Base-by-base conservation (phyloP, 2,797 vertebrate genomes). In the Chelonia mydas region DNA sequence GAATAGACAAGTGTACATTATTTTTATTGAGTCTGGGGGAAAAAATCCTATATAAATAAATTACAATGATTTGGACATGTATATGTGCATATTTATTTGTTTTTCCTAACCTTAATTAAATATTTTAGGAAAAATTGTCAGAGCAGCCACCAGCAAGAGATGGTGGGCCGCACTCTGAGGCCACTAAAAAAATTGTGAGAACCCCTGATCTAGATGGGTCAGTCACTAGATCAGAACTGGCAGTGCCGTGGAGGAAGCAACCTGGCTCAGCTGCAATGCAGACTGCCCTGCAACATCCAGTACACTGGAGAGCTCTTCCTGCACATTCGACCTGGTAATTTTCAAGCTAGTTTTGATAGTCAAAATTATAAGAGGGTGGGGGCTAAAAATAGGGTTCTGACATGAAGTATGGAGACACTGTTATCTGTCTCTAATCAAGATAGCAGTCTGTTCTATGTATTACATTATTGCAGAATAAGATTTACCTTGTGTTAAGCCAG, bases 281-380 rank as follows among this genome's bases (percentile, higher is more conserved):
- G 95, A 53, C 5, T 61, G 57, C 83, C 84, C 12, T n/a, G 23
- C 55, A 57, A 37, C 89, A 77, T 68, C 37, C 86, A 89, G 27
- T 13, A 89, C 87, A 76, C 2, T 1, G 19, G 37, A 83, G 31
- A 81, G 86, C 7, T 68, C 88, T 89, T 84, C 33, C 11, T 91
- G 92, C 28, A 7, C 61, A 86, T 45, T 6, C n/a, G 7, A 61
- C 78, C 16, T 72, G 83, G 2, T 23, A 88, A 87, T 92, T 96
- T 96, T 89, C 79, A 95, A 89, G 59, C 4, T n/a, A 79, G 72
- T 92, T 84, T 91, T 91, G n/a, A 88, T 77, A 89, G 68, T 86
- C 51, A 94, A 94, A 94, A 10, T 93, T 95, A 92, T 86, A 4
- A 84, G 84, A 23, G 28, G 61, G 72, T 0, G 0, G 28, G 5